A percentile compares a stretch with the other conserved stretches of the same genome.
Conservation (phyloP, 2,113 vertebrate species). For the Lamprotornis superbus region DNA sequence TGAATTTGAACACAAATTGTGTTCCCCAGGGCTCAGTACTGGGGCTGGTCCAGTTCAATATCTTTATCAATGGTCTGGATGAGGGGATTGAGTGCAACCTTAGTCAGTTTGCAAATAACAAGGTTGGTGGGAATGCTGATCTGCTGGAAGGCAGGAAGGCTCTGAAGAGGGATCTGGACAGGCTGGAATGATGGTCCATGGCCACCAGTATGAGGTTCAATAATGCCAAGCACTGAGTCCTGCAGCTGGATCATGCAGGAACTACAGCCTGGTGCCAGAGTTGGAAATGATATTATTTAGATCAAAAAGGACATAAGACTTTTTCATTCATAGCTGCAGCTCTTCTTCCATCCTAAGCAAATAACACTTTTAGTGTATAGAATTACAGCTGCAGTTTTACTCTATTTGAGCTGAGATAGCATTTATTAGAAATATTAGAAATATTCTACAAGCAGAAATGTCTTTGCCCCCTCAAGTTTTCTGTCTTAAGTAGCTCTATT, state of each 20-base stretch:
- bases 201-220: neutral
- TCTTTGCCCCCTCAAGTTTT: neutral
- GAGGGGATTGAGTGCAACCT: neutral
- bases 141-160: neutral
- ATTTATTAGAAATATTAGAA: neutral
- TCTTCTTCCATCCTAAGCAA: neutral
- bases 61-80: neutral
- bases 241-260: neutral
- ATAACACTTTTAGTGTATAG: neutral
- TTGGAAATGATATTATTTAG: neutral
- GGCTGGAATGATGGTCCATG: neutral
- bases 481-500: neutral
- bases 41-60: neutral
- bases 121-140: neutral
- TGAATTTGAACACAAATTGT: neutral
- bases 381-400: neutral
- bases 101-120: neutral
- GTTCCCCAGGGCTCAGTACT: neutral
- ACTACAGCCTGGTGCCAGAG: neutral
- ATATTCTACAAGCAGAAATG: neutral
- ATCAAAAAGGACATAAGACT: neutral
- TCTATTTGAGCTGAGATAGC: neutral
- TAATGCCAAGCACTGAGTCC: no score
- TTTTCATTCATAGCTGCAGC: neutral
- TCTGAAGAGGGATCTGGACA: neutral